Conservation (phyloP, 37 sponge, comb jelly and placozoan species). For the Haliclona indistincta region DNA sequence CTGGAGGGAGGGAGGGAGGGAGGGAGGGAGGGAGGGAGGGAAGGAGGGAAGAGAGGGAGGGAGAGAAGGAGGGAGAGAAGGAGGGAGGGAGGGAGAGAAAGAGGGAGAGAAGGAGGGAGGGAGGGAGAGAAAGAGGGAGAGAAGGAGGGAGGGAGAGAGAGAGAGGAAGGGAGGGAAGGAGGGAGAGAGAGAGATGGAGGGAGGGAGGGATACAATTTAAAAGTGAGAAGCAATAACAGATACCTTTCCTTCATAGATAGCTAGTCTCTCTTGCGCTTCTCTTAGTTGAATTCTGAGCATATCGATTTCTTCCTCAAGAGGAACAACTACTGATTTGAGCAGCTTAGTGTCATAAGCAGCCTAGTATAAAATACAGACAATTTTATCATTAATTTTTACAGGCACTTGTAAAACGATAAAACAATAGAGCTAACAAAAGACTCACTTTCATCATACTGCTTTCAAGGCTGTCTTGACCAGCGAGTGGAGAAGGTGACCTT, state of each 20-base stretch:
- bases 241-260: conserved; percentile 4
- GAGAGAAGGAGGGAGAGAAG: conserved; percentile 5
- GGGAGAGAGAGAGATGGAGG: conserved; percentile 1
- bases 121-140: background rate
- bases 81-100: conserved; percentile 13
- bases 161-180: background rate
- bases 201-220: background rate
- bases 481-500: background rate
- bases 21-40: background rate
- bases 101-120: background rate
- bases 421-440: background rate
- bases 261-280: conserved; percentile 46
- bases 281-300: conserved; percentile 21
- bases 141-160: conserved; percentile 29
- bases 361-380: too few species aligned
- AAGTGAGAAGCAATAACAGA: too few species aligned
- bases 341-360: conserved; percentile 59
- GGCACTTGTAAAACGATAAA: background rate
- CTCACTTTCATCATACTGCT: conserved; percentile 48
- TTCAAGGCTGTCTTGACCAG: conserved; percentile 21
- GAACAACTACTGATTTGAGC: conserved; percentile 66
- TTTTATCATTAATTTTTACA: background rate
- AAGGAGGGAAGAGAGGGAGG: background rate
- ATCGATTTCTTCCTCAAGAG: conserved; percentile 67
- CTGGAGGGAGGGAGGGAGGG: background rate